Percentiles rank a stretch among this genome's conserved stretches.
Conservation (phyloP, 1,140 invertebrate species). For the Nymphalis io region DNA sequence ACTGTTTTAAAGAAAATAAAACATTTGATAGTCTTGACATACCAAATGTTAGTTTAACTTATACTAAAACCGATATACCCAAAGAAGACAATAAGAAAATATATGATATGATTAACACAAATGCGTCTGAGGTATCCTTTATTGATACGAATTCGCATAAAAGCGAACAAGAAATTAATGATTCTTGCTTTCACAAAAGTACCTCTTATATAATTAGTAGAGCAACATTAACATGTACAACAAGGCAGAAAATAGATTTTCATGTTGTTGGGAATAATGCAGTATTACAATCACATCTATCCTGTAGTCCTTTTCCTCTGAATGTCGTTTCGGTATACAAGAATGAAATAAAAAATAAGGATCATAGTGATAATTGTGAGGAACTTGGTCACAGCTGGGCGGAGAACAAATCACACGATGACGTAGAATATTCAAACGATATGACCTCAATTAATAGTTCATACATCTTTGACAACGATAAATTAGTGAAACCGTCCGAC, state of each 20-base stretch:
- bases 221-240: conserved; percentile 70
- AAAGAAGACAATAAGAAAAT: conserved; percentile 59
- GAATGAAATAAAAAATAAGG: conserved; percentile 52
- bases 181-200: conserved; percentile 45
- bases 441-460: conserved; percentile 50
- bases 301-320: conserved; percentile 55
- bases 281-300: conserved; percentile 39
- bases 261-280: conserved; percentile 60
- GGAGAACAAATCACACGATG: conserved; percentile 33
- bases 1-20: conserved; percentile 35
- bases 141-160: neutral
- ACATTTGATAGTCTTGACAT: conserved; percentile 69
- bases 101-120: conserved; percentile 45
- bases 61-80: conserved; percentile 53
- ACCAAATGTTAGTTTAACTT: conserved; percentile 71
- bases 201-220: conserved; percentile 64
- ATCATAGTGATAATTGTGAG: neutral
- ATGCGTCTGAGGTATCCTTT: neutral
- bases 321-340: conserved; percentile 68
- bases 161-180: conserved; percentile 41
- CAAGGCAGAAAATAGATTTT: conserved; percentile 69
- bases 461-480: conserved; percentile 51
- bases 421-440: conserved; percentile 43
- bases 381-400: conserved; percentile 18
- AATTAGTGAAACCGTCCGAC: conserved; percentile 73